Base-by-base conservation (phyloP, 2,113 vertebrate genomes). In the Chaenogobius annularis region DNA sequence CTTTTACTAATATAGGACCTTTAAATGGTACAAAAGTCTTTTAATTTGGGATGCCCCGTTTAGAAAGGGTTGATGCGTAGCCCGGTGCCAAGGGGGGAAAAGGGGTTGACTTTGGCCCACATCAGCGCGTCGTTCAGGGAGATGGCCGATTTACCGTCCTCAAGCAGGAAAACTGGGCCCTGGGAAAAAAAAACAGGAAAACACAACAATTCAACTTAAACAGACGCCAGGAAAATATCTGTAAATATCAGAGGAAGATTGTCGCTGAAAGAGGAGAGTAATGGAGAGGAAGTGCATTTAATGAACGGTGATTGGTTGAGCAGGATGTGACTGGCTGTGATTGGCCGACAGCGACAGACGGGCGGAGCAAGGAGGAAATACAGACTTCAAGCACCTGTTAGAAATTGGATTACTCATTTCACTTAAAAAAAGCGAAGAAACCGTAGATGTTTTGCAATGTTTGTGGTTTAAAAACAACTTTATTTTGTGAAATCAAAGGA, bases 41-140 rank as follows among this genome's bases (percentile, higher is more conserved):
- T 22, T 6, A 15, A 14, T 12, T 20, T 1, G 7, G 15, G 17
- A 9, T 5, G 31, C n/a, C 19, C 31, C 40, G 72, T 66, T 95
- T 90, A 99, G 91, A 99, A 99, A n/a, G 98, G 97, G 87, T 97
- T 98, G 70, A 99, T 93, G 65, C 96, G 95, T 75, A 98, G 87
- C 77, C 98, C 98, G 17, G 98, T 99, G 72, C 98, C 98, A 79
- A 99, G 88, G 0, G 98, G 97, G 66, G 98, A 99, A 85, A 98
- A 99, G 4, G 96, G 96, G 84, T 99, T 99, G 76, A 98, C 98
- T 82, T 99, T 99, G 35, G 97, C 96, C 98, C 98, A 99, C 97
- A 99, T 99, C 76, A 99, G 82, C 56, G 97, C 98, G 68, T 98
- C 97, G 8, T 98, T 99, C 68, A 98, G 86, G 1, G 98, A 97